Evolutionary conservation across 1,140 invertebrate species (phyloP), one percentile per base, ranked within the genome.

Genomic region (Ptiloglossa arizonensis): DNA sequence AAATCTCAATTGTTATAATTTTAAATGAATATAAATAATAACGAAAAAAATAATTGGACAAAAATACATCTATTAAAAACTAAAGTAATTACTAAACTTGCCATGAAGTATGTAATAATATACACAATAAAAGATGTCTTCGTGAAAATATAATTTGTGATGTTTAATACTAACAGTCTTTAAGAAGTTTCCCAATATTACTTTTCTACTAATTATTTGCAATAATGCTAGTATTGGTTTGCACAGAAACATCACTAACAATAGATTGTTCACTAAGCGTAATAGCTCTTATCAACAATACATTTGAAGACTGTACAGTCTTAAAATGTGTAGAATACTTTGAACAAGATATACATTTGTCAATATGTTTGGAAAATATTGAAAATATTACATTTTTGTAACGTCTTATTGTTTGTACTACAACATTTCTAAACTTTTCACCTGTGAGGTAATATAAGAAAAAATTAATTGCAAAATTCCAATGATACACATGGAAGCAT

Each of bases 391-490:
- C 17, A 15, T 70, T 79, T 32, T 73, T 88, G 24, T 62, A 80
- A 38, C 74, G 72, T 48, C 67, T 80, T 24, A 87, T 72, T 27
- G 69, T 80, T 27, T 73, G 63, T 68, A 86, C 76, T 19, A 89
- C 85, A 50, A 81, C 77, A 17, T 67, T 81, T 44, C 86, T 68
- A 72, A 89, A 89, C 52, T 88, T 89, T 69, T 87, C 81, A 44
- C 87, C 82, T 41, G 88, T 86, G 4, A 89, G 77, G 75, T 85
- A 90, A 62, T 91, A 89, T n/a, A 90, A 72, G 60, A 90, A 88
- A 54, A 90, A 90, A 69, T 89, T 90, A 29, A 89, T 85, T 24
- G 87, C 88, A 62, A 89, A 89, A 68, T 86, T 89, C 88, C 88
- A 89, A 27, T 89, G 88, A 27, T 90, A 90, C 19, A 90, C 57